Evolutionary conservation across 1,140 invertebrate species (phyloP), one percentile per base, ranked within the genome.

Genomic region (Pomacea maculata): DNA sequence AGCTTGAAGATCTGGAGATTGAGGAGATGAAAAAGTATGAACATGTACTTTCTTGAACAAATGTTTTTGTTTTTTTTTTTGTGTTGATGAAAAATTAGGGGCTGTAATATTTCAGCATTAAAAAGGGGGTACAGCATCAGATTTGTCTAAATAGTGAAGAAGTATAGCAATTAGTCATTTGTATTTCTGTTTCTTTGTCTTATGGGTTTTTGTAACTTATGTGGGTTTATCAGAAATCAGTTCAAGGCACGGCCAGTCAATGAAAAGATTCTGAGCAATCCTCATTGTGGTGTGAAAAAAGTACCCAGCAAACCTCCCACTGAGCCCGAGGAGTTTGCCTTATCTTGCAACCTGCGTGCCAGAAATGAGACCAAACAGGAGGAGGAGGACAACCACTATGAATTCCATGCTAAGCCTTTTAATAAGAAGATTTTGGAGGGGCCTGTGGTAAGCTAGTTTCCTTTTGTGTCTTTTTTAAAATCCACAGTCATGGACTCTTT

Each of bases 231-330:
- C 81, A 91, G 88, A 79, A 75, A 88, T 70, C 87, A 90, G 80
- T 91, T 91, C 67, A 89, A 90, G 82, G 90, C 90, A n/a, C 81
- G 87, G 15, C 86, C 86, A 64, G 81, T 91, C 19, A 90, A 91
- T 75, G 80, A 81, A 29, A 88, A 86, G 79, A 89, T 91, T 25
- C 85, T 91, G 61, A 76, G 76, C 19, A 84, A 87, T 7, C 82
- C 87, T 10, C 82, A 70, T 19, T 65, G 76, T 7, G 88, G 88
- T 9, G 80, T 90, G 1, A 86, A 83, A 63, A 87, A 88, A 79
- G 86, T 88, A 0, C 63, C 84, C 2, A 67, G 72, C 15, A 90
- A 90, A 79, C 85, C 86, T 17, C 45, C 82, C 2, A 91, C 90
- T 74, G 73, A 86, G 29, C 76, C 85, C 12, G 84, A 87, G 55